Evolutionary conservation across 2,888 invertebrate species (phyloP).

Genomic region (Scaptodrosophila latifasciaeformis): DNA sequence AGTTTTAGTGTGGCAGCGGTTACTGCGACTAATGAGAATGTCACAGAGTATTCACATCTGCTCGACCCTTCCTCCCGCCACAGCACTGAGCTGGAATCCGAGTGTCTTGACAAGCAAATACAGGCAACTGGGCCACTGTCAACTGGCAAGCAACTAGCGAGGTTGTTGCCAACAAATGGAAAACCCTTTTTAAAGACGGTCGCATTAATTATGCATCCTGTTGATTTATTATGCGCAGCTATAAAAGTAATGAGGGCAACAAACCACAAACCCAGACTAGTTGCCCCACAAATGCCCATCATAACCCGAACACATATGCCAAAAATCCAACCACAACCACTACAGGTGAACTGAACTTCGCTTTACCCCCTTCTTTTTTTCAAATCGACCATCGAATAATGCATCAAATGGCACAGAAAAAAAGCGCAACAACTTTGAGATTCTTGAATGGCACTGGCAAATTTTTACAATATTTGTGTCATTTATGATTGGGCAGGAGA

Average conservation of each 20-base stretch:
- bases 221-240: constrained; percentile 58
- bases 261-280: constrained; percentile 15
- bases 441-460: too few species aligned
- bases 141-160: neutral
- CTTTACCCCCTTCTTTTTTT: too few species aligned
- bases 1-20: constrained; percentile 20
- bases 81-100: neutral
- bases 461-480: too few species aligned
- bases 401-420: too few species aligned
- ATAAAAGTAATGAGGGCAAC: constrained; percentile 33
- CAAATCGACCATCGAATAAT: too few species aligned
- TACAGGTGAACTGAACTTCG: too few species aligned
- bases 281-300: too few species aligned
- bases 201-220: constrained; percentile 52
- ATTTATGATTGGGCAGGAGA: too few species aligned
- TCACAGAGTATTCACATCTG: constrained; percentile 3
- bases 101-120: neutral
- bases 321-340: too few species aligned
- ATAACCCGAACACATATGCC: too few species aligned
- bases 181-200: constrained; percentile 27
- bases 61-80: neutral
- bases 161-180: neutral
- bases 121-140: constrained; percentile 5
- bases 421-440: too few species aligned
- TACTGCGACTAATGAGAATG: constrained; percentile 42